Base-by-base conservation (phyloP, 1,140 invertebrate species). In the Achroia grisella region DNA sequence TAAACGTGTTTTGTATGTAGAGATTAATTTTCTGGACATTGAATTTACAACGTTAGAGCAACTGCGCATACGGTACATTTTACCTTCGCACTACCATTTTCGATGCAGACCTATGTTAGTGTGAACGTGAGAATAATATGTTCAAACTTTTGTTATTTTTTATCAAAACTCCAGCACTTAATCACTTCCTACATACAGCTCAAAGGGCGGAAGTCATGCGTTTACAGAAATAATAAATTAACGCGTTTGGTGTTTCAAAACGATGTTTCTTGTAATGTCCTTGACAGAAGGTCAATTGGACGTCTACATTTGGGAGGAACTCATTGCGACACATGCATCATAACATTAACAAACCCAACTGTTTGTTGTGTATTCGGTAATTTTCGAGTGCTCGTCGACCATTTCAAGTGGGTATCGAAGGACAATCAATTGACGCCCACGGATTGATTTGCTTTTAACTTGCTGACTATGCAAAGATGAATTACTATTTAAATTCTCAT, bases 151-250 rank as follows among this genome's bases (percentile, higher is more conserved):
- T 73, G 69, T 77, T 71, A 67, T 71, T 80, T 77, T 78, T 70
- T 74, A 72, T 75, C 57, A 61, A 70, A 76, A 69, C 67, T 48
- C 41, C 49, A 71, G 54, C 63, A 71, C 66, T 77, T 83, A 83
- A 83, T 83, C 77, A 74, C 73, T 83, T 83, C 75, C 75, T 79
- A 78, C 70, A 77, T 79, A 78, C 70, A 77, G 61, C 60, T 74
- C 67, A 71, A 78, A 81, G 67, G 67, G 73, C 73, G 79, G 79
- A 83, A 83, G 72, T 80, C 66, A 60, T 71, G 75, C 71, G 65
- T 78, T 79, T 77, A 74, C 63, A 76, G 65, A 78, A 80, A 78
- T 77, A 83, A 74, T 79, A 81, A 76, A 81, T 79, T 79, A 78
- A 74, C 67, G 55, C 60, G 36, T 63, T 63, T 58, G 60, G 57